Evolutionary conservation across 2,113 vertebrate species (phyloP), one percentile per base, ranked within the genome.

Genomic region (Sinocyclocheilus rhinocerous): DNA sequence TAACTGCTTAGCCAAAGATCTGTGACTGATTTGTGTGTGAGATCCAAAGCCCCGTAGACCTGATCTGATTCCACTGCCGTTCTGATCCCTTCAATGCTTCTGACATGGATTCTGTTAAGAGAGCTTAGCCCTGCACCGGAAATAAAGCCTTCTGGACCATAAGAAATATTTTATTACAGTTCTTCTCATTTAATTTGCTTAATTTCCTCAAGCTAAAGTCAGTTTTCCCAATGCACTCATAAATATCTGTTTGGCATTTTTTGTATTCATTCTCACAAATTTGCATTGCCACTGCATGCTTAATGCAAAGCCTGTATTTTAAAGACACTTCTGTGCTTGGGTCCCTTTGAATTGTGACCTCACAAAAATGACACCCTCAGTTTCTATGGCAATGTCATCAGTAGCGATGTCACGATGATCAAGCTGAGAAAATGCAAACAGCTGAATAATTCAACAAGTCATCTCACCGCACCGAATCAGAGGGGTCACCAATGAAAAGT

Each of bases 1-100:
- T 75, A 73, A 84, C 82, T 84, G 82, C 82, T 84, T 73, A 84
- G 67, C 82, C 67, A 84, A 57, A 36, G 26, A 84, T 84, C 82
- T 84, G n/a, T 83, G 81, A 83, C 63, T 70, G 81, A 83, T 83
- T 83, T 83, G 69, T 73, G 67, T 59, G 48, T 18, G 29, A 84
- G 69, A 84, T 84, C 69, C 50, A 84, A 84, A 84, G 26, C 50
- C 69, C 69, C 0, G 29, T 84, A 73, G 69, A 73, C 48, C 50
- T 73, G 81, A 73, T 84, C 82, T n/a, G 33, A 73, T 84, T 84
- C 22, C 69, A 76, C 42, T 48, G n/a, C 6, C n/a, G 13, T 24
- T 50, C 42, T 50, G 13, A 36, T 48, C 65, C 45, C 63, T 82
- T 39, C 15, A 29, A 63, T 81, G 63, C 24, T 24, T 48, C 45